A percentile compares a stretch with the other conserved stretches of the same genome.
These are phyloP conservation scores for Hiodon tergisus DNA, from an alignment of 2,113 vertebrate genomes.

Conservation along the genomic window DNA sequence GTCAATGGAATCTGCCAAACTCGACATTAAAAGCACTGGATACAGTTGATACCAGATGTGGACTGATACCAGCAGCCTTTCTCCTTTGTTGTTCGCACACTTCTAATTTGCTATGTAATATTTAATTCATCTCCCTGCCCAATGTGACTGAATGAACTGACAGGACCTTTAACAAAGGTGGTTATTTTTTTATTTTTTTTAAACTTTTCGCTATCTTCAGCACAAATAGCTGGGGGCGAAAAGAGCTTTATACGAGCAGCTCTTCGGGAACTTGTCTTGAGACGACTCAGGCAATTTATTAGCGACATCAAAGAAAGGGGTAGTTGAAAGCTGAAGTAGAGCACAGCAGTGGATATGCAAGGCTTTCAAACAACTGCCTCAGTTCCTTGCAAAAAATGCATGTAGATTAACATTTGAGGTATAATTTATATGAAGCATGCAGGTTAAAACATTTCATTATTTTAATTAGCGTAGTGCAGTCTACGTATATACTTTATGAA, in stretches of 20 bases:
- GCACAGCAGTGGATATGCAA: not conserved
- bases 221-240: not conserved
- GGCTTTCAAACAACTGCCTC: not conserved
- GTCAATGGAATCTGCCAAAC: not conserved
- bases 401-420: too few species aligned
- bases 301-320: not conserved
- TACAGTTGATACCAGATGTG: not conserved
- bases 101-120: not conserved
- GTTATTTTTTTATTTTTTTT: not conserved
- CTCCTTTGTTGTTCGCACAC: not conserved
- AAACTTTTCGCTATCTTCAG: conserved; percentile 1
- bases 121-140: not conserved
- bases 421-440: too few species aligned
- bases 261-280: not conserved
- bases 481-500: too few species aligned
- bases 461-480: too few species aligned
- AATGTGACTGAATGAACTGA: not conserved
- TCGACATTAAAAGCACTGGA: not conserved
- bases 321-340: not conserved
- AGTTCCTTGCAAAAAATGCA: too few species aligned
- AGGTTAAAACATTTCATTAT: too few species aligned
- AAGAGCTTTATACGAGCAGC: not conserved
- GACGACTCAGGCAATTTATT: not conserved
- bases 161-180: not conserved
- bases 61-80: not conserved